phyloP scores from a whole-genome alignment of 2,888 invertebrate species.

The Agrochola litura region DNA sequence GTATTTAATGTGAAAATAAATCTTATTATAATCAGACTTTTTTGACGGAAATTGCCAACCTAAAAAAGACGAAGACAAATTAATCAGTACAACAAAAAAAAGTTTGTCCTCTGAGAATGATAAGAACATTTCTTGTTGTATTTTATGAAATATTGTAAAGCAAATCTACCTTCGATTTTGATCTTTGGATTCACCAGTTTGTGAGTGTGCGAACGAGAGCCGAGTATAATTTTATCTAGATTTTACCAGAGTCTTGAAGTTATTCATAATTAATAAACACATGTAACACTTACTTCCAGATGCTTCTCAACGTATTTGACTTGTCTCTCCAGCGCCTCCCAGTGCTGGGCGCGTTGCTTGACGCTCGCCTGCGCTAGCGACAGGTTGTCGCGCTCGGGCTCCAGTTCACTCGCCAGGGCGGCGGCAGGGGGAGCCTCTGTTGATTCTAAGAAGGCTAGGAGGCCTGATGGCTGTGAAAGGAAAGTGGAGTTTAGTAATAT shows the following conservation, averaged over 20 bases:
- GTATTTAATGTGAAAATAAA: neutral
- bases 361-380: slow-evolving; percentile 96
- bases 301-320: slow-evolving; percentile 95
- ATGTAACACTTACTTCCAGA: slow-evolving; percentile 91
- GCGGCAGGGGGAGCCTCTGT: slow-evolving; percentile 95
- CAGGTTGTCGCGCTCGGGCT: slow-evolving; percentile 97
- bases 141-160: neutral
- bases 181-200: neutral
- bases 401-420: slow-evolving; percentile 92
- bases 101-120: neutral
- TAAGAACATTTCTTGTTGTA: neutral
- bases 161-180: neutral
- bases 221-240: neutral
- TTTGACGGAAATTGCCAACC: neutral
- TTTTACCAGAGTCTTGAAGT: neutral
- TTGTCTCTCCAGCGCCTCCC: slow-evolving; percentile 93
- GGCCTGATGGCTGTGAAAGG: slow-evolving; percentile 95
- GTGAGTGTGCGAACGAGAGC: neutral
- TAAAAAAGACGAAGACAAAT: neutral
- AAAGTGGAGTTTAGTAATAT: neutral
- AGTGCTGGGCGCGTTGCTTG: slow-evolving; percentile 93
- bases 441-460: slow-evolving; percentile 97
- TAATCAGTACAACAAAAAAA: neutral
- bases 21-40: neutral
- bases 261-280: neutral